Conservation (phyloP, 2,797 vertebrate genomes). For the Heliangelus exortis region DNA sequence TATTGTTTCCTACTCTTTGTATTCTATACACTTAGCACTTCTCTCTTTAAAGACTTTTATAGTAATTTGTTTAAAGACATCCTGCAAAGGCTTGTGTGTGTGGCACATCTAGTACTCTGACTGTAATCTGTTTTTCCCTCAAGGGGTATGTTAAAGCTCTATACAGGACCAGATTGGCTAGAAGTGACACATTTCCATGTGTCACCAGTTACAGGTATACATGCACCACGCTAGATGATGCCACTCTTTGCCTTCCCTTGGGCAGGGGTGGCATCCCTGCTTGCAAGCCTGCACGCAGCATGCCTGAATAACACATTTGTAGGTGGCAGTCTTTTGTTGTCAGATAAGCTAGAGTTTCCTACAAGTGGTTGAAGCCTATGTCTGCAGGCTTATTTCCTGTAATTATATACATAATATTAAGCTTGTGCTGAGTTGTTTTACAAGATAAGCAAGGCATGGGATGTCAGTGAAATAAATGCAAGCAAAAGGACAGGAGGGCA, state of each 20-base stretch:
- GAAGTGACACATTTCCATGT: neutral
- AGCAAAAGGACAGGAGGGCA: neutral
- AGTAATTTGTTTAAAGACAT: neutral
- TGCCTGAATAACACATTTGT: neutral
- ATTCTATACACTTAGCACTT: neutral
- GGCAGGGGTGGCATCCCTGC: neutral
- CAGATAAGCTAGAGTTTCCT: neutral
- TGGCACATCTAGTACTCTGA: neutral
- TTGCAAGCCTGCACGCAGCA: neutral
- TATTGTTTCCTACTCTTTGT: neutral
- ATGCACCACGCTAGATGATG: accelerated
- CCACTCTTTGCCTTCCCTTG: neutral
- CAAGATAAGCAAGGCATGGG: neutral
- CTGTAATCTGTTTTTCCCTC: neutral
- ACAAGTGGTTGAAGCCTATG: neutral
- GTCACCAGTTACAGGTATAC: neutral
- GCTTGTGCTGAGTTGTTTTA: neutral
- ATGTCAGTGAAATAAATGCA: neutral
- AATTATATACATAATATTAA: neutral
- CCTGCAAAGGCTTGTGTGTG: neutral
- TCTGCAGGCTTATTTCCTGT: neutral
- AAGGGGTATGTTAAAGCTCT: neutral
- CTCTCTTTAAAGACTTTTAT: neutral
- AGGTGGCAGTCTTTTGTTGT: neutral
- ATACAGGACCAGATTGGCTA: neutral